Conservation (phyloP, 2,113 vertebrate species). For the Phodopus roborovskii region DNA sequence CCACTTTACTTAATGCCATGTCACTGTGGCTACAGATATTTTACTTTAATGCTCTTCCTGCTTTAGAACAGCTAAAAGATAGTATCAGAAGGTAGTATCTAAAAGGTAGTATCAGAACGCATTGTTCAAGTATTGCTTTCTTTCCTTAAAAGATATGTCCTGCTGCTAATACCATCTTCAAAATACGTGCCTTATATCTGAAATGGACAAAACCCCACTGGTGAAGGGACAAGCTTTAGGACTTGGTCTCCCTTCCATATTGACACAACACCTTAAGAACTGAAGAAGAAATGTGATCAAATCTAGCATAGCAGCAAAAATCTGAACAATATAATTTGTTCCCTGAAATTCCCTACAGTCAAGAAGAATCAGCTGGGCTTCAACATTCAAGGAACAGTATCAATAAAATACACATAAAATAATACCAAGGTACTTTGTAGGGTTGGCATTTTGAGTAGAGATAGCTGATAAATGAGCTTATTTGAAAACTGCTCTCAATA, state of each 20-base stretch:
- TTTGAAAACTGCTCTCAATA: slow-evolving; percentile 25
- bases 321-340: slow-evolving; percentile 26
- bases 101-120: slow-evolving; percentile 53
- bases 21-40: slow-evolving; percentile 69
- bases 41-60: slow-evolving; percentile 76
- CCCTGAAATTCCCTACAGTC: slow-evolving; percentile 30
- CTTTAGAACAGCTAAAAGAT: slow-evolving; percentile 70
- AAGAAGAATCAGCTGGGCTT: slow-evolving; percentile 53
- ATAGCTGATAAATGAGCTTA: slow-evolving; percentile 11
- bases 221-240: slow-evolving; percentile 33
- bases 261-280: not conserved
- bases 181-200: not conserved
- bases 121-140: slow-evolving; percentile 70
- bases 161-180: slow-evolving; percentile 44
- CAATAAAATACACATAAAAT: slow-evolving; percentile 16
- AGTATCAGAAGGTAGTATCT: no score
- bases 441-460: slow-evolving; percentile 45
- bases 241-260: not conserved
- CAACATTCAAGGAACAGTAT: slow-evolving; percentile 32
- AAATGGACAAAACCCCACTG: slow-evolving; percentile 2
- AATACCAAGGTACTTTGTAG: not conserved
- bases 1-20: slow-evolving; percentile 69
- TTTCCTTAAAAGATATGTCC: slow-evolving; percentile 62
- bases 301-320: slow-evolving; percentile 48
- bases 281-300: slow-evolving; percentile 61